Conservation (phyloP, 2,888 invertebrate genomes). For the Altica lythri region DNA sequence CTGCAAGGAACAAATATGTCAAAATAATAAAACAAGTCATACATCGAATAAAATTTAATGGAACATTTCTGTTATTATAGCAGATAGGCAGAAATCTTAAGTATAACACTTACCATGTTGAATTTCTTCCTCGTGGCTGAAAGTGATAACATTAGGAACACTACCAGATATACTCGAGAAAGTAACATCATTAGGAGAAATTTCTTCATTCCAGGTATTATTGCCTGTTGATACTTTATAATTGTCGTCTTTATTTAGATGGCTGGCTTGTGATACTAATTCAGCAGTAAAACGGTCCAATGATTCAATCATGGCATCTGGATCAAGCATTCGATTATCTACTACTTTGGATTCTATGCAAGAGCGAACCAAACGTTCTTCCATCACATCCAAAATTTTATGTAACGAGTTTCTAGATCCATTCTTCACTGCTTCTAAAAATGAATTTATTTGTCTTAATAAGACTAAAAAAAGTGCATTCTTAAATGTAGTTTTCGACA, state of each 20-base stretch:
- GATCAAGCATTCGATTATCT: slow-evolving; percentile 60
- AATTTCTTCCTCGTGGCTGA: slow-evolving; percentile 63
- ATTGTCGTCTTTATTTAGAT: slow-evolving; percentile 59
- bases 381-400: slow-evolving; percentile 41
- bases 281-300: slow-evolving; percentile 69
- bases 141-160: slow-evolving; percentile 71
- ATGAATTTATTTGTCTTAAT: not conserved
- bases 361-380: slow-evolving; percentile 48
- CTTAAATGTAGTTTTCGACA: too few species aligned
- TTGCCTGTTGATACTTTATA: slow-evolving; percentile 53
- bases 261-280: slow-evolving; percentile 68
- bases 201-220: slow-evolving; percentile 83
- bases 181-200: slow-evolving; percentile 77
- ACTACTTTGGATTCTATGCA: slow-evolving; percentile 47
- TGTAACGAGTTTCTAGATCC: slow-evolving; percentile 56
- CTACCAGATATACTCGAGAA: slow-evolving; percentile 82
- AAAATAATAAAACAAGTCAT: too few species aligned
- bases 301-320: slow-evolving; percentile 71
- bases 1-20: too few species aligned
- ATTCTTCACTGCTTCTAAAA: slow-evolving; percentile 53
- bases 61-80: too few species aligned
- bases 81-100: too few species aligned
- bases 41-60: too few species aligned
- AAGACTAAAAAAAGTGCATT: too few species aligned
- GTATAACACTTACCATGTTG: too few species aligned